These are phyloP conservation scores for Anas acuta DNA, from an alignment of 2,797 vertebrate species.

Conservation along the genomic window DNA sequence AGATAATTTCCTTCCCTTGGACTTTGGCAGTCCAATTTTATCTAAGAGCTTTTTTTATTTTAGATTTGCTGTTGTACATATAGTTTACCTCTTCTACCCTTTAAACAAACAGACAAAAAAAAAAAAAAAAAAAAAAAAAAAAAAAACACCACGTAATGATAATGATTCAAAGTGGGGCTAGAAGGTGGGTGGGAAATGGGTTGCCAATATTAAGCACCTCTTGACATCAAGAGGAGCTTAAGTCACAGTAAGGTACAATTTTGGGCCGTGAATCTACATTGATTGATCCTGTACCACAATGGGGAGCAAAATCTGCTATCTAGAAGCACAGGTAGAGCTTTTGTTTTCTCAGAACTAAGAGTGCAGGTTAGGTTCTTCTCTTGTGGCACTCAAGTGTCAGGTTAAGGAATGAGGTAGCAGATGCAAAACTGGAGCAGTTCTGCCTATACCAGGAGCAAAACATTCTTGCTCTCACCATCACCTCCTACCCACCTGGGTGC, in stretches of 20 bases:
- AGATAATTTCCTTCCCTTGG: background rate
- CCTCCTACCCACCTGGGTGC: background rate
- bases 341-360: background rate
- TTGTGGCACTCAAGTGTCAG: background rate
- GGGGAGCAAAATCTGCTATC: background rate
- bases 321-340: background rate
- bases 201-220: background rate
- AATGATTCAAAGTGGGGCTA: background rate
- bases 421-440: conserved; percentile 30
- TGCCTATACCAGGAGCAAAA: background rate
- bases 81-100: background rate
- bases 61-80: background rate
- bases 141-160: background rate
- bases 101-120: background rate
- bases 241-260: background rate
- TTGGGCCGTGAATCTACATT: background rate
- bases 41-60: background rate
- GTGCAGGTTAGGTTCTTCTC: background rate
- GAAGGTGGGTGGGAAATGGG: background rate
- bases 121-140: background rate
- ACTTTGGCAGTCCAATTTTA: background rate
- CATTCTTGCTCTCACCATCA: background rate
- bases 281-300: background rate
- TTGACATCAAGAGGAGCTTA: background rate
- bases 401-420: background rate